Evolutionary conservation across 2,797 vertebrate genomes (phyloP).

Genomic region (Vireo griseus): DNA sequence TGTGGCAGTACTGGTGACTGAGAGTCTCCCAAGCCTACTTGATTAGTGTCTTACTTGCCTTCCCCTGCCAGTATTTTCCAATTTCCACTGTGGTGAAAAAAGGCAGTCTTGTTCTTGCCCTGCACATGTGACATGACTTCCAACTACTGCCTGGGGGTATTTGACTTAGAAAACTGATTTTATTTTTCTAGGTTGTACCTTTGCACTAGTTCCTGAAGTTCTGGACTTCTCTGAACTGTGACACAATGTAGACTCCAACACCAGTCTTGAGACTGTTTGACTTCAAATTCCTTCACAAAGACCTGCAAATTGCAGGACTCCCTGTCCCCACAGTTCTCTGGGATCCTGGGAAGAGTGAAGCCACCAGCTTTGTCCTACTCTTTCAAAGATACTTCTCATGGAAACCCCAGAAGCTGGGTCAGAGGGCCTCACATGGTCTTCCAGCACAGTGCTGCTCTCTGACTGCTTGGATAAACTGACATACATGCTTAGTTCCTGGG

Average conservation of each 20-base stretch:
- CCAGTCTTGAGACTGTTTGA: neutral
- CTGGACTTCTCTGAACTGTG: neutral
- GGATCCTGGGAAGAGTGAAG: neutral
- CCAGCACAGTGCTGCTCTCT: neutral
- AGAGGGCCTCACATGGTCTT: neutral
- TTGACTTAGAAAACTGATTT: neutral
- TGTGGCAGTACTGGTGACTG: neutral
- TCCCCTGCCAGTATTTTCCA: neutral
- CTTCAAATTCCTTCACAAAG: neutral
- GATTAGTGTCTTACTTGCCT: neutral
- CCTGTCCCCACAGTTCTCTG: neutral
- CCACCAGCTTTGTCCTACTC: neutral
- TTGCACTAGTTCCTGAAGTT: neutral
- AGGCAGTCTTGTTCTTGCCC: neutral
- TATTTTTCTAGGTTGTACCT: neutral
- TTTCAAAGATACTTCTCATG: neutral
- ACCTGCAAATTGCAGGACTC: neutral
- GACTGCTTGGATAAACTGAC: neutral
- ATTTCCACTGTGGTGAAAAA: neutral
- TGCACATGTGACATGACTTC: accelerated
- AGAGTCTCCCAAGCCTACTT: neutral
- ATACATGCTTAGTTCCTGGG: neutral
- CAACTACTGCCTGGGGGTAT: neutral
- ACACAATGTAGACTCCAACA: neutral
- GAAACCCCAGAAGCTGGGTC: neutral